Conservation (phyloP, 2,113 vertebrate genomes). For the Gavialis gangeticus region DNA sequence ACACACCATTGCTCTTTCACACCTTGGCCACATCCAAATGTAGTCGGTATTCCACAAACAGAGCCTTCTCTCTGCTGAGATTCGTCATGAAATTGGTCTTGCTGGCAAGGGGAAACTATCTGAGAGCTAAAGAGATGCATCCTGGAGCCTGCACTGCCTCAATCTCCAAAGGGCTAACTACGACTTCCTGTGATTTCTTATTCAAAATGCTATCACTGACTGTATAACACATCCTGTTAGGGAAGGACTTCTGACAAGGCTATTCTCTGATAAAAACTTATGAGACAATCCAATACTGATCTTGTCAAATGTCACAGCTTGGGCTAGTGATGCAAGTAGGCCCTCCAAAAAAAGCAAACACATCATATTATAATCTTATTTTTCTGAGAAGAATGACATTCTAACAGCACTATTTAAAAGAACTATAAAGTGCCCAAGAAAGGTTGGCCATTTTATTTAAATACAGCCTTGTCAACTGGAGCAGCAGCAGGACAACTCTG, state of each 20-base stretch:
- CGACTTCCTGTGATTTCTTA: background rate
- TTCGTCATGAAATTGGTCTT: slow-evolving; percentile 12
- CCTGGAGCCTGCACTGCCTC: background rate
- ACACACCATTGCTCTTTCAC: slow-evolving; percentile 40
- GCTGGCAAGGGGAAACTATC: slow-evolving; percentile 33
- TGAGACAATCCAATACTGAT: background rate
- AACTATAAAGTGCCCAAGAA: background rate
- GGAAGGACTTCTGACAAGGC: background rate
- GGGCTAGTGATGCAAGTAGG: accelerated
- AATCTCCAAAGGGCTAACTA: background rate
- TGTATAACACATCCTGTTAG: background rate
- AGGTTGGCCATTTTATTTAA: background rate
- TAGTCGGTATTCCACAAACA: slow-evolving; percentile 33
- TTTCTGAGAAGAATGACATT: background rate
- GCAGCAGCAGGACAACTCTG: background rate
- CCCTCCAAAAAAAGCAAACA: background rate
- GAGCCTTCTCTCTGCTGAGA: slow-evolving; percentile 52
- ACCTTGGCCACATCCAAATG: slow-evolving; percentile 8
- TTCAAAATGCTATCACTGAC: background rate
- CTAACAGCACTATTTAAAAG: background rate
- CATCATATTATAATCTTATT: accelerated
- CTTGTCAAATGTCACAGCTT: background rate
- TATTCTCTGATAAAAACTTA: background rate
- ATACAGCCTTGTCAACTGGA: background rate
- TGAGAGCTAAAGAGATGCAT: slow-evolving; percentile 36